phyloP scores from a whole-genome alignment of 2,888 invertebrate genomes.

The Brachypalpus laphriformis region DNA sequence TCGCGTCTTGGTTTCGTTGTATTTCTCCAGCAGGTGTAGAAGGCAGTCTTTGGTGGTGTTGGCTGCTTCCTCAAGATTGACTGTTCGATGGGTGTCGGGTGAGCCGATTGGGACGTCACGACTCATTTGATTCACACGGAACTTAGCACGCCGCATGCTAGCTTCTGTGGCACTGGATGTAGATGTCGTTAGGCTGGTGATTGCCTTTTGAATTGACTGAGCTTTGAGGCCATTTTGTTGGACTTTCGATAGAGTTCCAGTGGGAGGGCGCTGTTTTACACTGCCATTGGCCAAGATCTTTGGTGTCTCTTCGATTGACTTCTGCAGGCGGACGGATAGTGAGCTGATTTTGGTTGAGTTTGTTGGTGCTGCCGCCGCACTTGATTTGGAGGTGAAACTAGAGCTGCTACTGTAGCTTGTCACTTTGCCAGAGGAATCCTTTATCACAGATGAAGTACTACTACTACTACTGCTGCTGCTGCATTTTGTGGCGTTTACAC shows the following conservation, averaged over 20 bases:
- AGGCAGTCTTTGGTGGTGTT: constrained; percentile 90
- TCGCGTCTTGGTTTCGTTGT: constrained; percentile 85
- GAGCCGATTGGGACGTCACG: constrained; percentile 89
- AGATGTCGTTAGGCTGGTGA: constrained; percentile 37
- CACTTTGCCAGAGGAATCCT: constrained; percentile 49
- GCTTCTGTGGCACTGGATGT: constrained; percentile 76
- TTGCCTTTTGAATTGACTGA: constrained; percentile 56
- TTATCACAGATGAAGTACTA: constrained; percentile 69
- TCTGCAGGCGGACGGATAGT: constrained; percentile 79
- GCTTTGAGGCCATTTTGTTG: constrained; percentile 61
- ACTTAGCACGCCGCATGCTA: constrained; percentile 85
- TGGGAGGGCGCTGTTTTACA: constrained; percentile 24
- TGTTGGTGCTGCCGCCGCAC: constrained; percentile 25
- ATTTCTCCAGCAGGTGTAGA: constrained; percentile 89
- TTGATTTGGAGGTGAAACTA: constrained; percentile 31
- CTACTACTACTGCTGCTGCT: constrained; percentile 65
- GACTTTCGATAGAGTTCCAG: constrained; percentile 34
- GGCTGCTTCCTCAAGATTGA: constrained; percentile 84
- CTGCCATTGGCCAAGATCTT: constrained; percentile 77
- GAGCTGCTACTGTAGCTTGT: constrained; percentile 41
- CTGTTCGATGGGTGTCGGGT: constrained; percentile 85
- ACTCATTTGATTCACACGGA: constrained; percentile 87
- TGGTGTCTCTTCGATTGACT: constrained; percentile 81
- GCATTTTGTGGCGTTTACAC: constrained; percentile 69
- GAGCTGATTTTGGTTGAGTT: constrained; percentile 76